Evolutionary conservation across 1,140 invertebrate species (phyloP), one percentile per base, ranked within the genome.

Genomic region (Pomacea maculata): DNA sequence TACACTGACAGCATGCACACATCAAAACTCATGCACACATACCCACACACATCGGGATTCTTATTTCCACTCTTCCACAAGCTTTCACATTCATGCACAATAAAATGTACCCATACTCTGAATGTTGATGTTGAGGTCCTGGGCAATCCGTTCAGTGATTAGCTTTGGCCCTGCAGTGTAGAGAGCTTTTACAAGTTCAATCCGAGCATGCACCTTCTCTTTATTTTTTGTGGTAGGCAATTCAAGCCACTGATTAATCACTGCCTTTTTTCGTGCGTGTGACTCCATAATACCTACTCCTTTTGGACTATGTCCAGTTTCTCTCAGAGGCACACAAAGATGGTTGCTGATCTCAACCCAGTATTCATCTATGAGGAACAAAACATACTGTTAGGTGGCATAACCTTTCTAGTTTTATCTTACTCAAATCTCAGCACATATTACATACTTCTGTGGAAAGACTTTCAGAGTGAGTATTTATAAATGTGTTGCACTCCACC

Each of bases 181-280:
- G 65, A 78, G 67, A n/a, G 77, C 77, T 71, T 57, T 52, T 52
- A 78, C 52, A 52, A 78, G 25, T 14, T 29, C 15, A 25, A 55
- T 57, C 34, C 29, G 19, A 8, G 29, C 52, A 54, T 14, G 11
- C 52, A 78, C 65, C 12, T 19, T 10, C 19, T 78, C 77, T 52
- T 25, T n/a, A 8, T 10, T 19, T 52, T 21, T 29, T 10, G 77
- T 78, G 17, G 57, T 54, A 19, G 64, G 77, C 17, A 68, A 25
- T 3, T 78, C 65, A 54, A 78, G 67, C 77, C 77, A 78, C 29
- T 54, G 45, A 52, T 78, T 78, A 45, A 78, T 25, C 65, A 78
- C 52, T 7, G 67, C 52, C 0, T 70, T 52, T 17, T 65, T 70
- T 45, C 65, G 55, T 57, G 55, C 9, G 1, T 61, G 57, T 61